Percentiles rank a stretch among this genome's conserved stretches.
Conservation (phyloP, 2,888 invertebrate genomes). For the Pteria penguin region DNA sequence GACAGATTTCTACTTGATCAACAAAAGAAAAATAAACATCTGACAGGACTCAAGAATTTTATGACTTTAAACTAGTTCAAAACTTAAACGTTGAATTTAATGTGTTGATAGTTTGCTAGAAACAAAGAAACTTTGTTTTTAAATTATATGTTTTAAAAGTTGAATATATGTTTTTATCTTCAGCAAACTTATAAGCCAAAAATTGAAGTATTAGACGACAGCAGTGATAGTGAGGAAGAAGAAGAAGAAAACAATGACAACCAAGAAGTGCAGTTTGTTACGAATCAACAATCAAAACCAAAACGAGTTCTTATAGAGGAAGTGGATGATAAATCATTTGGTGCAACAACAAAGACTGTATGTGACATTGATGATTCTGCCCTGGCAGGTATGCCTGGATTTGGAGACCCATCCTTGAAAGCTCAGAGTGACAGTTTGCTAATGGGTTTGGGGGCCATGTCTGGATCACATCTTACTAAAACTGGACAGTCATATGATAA, state of each 20-base stretch:
- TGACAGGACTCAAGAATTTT: too few relatives aligned
- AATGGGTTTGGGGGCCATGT: constrained; percentile 20
- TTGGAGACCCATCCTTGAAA: not conserved
- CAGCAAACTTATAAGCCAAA: constrained; percentile 61
- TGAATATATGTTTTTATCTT: too few relatives aligned
- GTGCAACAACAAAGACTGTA: constrained; percentile 7
- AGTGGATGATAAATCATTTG: constrained; percentile 12
- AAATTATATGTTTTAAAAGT: too few relatives aligned
- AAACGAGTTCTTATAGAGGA: constrained; percentile 19
- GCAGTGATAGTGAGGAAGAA: constrained; percentile 41
- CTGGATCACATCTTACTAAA: constrained; percentile 36
- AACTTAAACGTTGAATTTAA: too few relatives aligned
- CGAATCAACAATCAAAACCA: not conserved
- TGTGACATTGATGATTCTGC: not conserved
- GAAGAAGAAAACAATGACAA: constrained; percentile 1
- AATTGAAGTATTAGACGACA: constrained; percentile 66
- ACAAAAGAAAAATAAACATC: too few relatives aligned
- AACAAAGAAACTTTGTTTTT: too few relatives aligned
- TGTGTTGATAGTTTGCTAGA: too few relatives aligned
- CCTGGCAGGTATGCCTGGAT: constrained; percentile 4
- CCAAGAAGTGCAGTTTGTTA: constrained; percentile 31
- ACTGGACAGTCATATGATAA: constrained; percentile 13
- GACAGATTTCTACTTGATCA: too few relatives aligned
- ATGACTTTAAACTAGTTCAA: too few relatives aligned
- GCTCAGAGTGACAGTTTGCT: constrained; percentile 21